These are phyloP conservation scores for Plebejus melissa DNA, from an alignment of 2,888 invertebrate species.

Conservation along the genomic window DNA sequence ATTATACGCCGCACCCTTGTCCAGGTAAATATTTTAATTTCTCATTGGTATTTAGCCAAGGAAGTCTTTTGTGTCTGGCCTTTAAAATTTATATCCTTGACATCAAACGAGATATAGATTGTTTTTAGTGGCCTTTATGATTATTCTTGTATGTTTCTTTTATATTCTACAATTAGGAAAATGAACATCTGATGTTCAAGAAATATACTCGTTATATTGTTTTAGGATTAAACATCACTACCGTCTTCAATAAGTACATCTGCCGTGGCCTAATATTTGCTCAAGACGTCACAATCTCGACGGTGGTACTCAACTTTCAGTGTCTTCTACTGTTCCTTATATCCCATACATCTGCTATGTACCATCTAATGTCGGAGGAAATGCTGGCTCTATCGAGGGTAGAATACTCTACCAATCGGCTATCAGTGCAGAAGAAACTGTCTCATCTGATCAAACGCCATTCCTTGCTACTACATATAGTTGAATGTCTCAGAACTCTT, in stretches of 20 bases:
- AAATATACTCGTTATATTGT: not conserved
- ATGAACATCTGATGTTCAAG: too few species aligned
- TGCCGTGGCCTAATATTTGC: constrained; percentile 47
- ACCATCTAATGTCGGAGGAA: constrained; percentile 54
- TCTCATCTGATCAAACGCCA: constrained; percentile 51
- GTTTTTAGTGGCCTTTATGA: too few species aligned
- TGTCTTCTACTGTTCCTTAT: constrained; percentile 54
- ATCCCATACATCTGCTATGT: constrained; percentile 58
- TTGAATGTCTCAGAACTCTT: constrained; percentile 49
- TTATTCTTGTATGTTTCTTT: too few species aligned
- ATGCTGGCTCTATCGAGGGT: constrained; percentile 45
- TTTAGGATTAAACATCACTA: constrained; percentile 43
- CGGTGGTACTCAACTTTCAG: constrained; percentile 56
- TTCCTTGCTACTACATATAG: constrained; percentile 44
- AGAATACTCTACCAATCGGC: constrained; percentile 37
- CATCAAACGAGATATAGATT: too few species aligned
- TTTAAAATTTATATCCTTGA: too few species aligned
- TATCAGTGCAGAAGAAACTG: constrained; percentile 45
- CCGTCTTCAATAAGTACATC: constrained; percentile 46
- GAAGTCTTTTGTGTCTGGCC: too few species aligned
- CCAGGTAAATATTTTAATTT: constrained; percentile 4
- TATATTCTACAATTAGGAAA: too few species aligned
- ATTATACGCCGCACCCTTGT: constrained; percentile 5
- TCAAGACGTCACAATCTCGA: constrained; percentile 51
- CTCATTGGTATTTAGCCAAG: not conserved